These are phyloP conservation scores for Melolontha melolontha DNA, from an alignment of 2,888 invertebrate species.

Conservation along the genomic window DNA sequence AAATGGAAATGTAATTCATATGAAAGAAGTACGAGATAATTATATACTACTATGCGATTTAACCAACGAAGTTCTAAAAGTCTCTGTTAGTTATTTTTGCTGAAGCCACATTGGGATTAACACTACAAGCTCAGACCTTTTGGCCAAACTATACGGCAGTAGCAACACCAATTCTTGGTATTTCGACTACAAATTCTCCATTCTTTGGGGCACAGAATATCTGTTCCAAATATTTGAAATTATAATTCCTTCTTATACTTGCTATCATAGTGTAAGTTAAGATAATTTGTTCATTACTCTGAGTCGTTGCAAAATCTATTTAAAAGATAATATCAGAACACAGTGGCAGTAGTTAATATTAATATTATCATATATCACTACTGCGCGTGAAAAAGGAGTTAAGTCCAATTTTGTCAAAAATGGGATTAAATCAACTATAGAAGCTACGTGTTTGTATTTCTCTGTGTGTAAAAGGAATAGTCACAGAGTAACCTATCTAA, in stretches of 20 bases:
- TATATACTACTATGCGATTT: slow-evolving; percentile 7
- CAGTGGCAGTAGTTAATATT: no score
- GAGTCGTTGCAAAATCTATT: no score
- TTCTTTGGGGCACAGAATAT: neutral
- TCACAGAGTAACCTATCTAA: no score
- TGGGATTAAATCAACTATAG: no score
- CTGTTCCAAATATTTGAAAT: neutral
- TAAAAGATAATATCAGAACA: no score
- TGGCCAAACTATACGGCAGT: slow-evolving; percentile 26
- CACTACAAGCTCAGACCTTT: slow-evolving; percentile 9
- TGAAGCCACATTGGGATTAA: neutral
- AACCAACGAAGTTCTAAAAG: neutral
- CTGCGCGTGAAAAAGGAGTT: no score
- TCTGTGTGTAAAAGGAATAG: no score
- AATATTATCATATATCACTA: no score
- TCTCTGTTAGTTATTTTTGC: neutral
- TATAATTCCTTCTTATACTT: slow-evolving; percentile 18
- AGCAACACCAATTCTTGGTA: slow-evolving; percentile 12
- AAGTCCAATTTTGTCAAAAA: no score
- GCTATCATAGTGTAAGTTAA: slow-evolving; percentile 16
- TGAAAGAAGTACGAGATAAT: neutral
- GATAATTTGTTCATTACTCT: no score
- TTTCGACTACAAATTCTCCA: slow-evolving; percentile 4
- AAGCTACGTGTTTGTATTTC: no score
- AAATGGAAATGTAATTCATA: neutral